Conservation (phyloP, 2,113 vertebrate species). For the Leucopternis melanops region DNA sequence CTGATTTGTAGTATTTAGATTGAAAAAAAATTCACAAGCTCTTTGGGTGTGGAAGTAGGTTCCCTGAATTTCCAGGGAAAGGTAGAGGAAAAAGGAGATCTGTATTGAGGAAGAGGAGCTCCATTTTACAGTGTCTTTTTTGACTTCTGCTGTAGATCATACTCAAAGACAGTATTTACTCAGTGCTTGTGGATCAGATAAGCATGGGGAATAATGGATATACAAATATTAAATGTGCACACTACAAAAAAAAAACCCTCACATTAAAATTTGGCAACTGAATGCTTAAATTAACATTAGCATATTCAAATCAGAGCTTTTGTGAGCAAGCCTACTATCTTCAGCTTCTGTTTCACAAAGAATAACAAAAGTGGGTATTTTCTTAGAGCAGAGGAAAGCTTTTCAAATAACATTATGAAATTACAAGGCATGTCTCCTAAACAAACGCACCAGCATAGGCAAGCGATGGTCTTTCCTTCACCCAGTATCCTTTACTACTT, state of each 20-base stretch:
- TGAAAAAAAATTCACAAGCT: neutral
- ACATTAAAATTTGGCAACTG: neutral
- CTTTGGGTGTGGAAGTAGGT: neutral
- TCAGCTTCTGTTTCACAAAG: neutral
- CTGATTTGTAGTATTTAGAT: neutral
- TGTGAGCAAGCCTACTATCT: neutral
- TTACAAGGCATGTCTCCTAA: neutral
- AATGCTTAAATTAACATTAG: neutral
- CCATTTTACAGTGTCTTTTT: neutral
- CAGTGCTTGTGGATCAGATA: neutral
- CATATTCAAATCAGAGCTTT: neutral
- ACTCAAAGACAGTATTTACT: neutral
- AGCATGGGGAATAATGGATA: neutral
- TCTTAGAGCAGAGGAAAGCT: neutral
- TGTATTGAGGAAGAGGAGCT: neutral
- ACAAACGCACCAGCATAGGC: neutral
- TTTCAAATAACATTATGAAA: neutral
- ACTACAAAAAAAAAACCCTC: neutral
- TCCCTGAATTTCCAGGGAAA: neutral
- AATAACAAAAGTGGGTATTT: neutral
- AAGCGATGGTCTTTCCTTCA: neutral
- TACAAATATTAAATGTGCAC: conserved; percentile 12
- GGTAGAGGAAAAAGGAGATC: neutral
- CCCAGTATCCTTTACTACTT: neutral
- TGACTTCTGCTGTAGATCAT: neutral